These are phyloP conservation scores for Trichomalopsis sarcophagae DNA, from an alignment of 1,140 invertebrate genomes.

Conservation along the genomic window DNA sequence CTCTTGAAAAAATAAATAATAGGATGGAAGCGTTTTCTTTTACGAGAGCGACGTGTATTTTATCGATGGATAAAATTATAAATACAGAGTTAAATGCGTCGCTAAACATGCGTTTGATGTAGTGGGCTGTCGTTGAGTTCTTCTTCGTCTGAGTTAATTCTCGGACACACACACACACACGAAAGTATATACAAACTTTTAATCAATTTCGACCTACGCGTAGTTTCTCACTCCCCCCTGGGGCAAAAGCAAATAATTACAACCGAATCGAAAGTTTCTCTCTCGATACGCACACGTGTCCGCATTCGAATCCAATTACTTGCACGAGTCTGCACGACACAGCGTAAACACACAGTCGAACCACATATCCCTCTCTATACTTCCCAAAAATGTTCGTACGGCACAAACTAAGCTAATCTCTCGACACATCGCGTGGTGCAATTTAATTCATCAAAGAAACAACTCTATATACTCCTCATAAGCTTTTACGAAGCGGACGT, in stretches of 20 bases:
- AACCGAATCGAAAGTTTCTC: too few species aligned
- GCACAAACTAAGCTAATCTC: background rate
- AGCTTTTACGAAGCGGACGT: background rate
- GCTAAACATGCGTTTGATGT: background rate
- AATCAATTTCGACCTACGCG: too few species aligned
- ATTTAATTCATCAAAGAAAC: slow-evolving; percentile 13
- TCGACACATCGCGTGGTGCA: background rate
- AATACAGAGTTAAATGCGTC: slow-evolving; percentile 1
- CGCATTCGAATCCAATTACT: too few species aligned
- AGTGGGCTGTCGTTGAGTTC: background rate
- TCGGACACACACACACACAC: too few species aligned
- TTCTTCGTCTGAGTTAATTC: background rate
- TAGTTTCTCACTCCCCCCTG: background rate
- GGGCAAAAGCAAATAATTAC: background rate
- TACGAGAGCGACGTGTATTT: background rate
- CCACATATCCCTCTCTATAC: too few species aligned
- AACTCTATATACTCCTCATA: background rate
- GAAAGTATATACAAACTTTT: too few species aligned
- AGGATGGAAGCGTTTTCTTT: too few species aligned
- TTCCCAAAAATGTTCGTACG: background rate
- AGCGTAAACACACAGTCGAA: too few species aligned
- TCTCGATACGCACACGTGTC: too few species aligned
- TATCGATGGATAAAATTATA: background rate
- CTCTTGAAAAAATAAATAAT: too few species aligned
- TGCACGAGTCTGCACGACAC: too few species aligned